A percentile compares a stretch with the other conserved stretches of the same genome.
phyloP scores from a whole-genome alignment of 2,797 vertebrate genomes.

The Heterohyrax brucei region DNA sequence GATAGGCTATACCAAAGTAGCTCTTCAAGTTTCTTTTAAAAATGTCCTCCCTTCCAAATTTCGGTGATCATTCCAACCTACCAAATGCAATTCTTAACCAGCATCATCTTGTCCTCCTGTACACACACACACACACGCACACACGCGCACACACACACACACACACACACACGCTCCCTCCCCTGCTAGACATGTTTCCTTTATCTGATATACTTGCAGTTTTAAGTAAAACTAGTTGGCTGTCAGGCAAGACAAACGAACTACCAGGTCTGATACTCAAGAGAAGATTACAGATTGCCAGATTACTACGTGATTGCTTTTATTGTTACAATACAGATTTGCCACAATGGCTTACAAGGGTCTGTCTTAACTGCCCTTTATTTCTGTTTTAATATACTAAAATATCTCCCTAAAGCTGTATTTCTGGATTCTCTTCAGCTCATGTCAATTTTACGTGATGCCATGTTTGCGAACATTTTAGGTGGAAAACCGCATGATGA shows the following conservation, averaged over 20 bases:
- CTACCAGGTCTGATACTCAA: neutral
- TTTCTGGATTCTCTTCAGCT: conserved; percentile 60
- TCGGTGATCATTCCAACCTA: neutral
- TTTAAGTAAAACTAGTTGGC: neutral
- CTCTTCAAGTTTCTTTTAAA: conserved; percentile 53
- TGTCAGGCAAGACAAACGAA: neutral
- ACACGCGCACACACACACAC: too few species aligned
- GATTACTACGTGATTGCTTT: conserved; percentile 9
- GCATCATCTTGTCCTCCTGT: neutral
- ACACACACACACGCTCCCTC: neutral
- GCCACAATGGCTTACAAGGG: conserved; percentile 43
- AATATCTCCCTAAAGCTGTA: conserved; percentile 30
- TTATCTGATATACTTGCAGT: conserved; percentile 36
- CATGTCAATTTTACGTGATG: neutral
- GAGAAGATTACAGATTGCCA: conserved; percentile 8
- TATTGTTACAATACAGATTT: conserved; percentile 1
- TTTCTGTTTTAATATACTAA: conserved; percentile 29
- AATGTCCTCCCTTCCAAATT: conserved; percentile 37
- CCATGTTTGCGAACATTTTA: conserved; percentile 11
- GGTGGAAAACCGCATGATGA: neutral
- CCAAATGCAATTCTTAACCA: conserved; percentile 15
- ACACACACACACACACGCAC: neutral
- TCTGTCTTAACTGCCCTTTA: neutral
- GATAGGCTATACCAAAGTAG: conserved; percentile 51
- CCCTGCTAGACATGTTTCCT: neutral